phyloP scores from a whole-genome alignment of 2,797 vertebrate genomes.

The Crax fasciolata region DNA sequence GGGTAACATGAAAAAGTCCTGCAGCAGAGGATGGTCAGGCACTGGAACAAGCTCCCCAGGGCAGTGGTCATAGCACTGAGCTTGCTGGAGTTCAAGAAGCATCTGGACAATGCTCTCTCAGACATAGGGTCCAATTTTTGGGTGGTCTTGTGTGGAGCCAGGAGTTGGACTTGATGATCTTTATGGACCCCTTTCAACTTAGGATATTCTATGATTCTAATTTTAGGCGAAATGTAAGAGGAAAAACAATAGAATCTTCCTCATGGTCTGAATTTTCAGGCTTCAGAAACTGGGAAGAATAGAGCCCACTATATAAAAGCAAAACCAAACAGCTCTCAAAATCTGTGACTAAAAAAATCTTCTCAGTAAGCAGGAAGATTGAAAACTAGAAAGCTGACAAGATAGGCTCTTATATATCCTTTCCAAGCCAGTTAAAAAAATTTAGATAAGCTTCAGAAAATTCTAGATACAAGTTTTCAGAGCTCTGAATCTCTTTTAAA shows the following conservation, averaged over 20 bases:
- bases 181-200: too few species aligned
- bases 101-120: too few species aligned
- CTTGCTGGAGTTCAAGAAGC: too few species aligned
- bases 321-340: neutral
- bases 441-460: neutral
- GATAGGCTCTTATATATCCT: neutral
- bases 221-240: neutral
- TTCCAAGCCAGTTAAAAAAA: neutral
- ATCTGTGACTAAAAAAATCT: neutral
- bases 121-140: too few species aligned
- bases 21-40: too few species aligned
- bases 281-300: neutral
- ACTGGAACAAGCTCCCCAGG: too few species aligned
- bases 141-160: too few species aligned
- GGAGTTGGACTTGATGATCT: too few species aligned
- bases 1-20: too few species aligned
- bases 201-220: too few species aligned
- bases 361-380: neutral
- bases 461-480: neutral
- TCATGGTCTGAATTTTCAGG: neutral
- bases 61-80: too few species aligned
- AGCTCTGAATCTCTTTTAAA: neutral
- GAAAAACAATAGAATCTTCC: neutral
- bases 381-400: neutral
- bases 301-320: neutral